Percentiles rank a stretch among this genome's conserved stretches.
Evolutionary conservation across 2,797 vertebrate species (phyloP).

Genomic region (Monodelphis domestica): DNA sequence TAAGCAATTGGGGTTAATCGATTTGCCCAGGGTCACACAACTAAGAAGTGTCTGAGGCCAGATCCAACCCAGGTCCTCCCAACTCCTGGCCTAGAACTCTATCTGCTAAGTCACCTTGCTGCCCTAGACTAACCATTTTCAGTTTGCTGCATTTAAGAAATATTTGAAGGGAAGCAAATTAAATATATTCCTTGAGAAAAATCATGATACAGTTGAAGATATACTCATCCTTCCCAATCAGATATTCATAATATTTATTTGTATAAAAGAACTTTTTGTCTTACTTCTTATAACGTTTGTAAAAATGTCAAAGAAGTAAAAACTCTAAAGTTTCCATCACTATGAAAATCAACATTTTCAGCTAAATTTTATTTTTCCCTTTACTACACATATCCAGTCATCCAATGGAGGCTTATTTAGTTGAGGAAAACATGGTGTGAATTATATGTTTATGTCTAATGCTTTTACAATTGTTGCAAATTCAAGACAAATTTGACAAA

Average conservation of each 20-base stretch:
- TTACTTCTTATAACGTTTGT: conserved; percentile 26
- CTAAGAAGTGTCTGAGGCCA: too few relatives aligned
- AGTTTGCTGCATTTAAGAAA: conserved; percentile 14
- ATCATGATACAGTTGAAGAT: not conserved
- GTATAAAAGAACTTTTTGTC: not conserved
- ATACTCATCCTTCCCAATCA: not conserved
- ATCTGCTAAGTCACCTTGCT: too few relatives aligned
- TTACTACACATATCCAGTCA: conserved; percentile 29
- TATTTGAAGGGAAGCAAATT: conserved; percentile 14
- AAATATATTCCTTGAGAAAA: not conserved
- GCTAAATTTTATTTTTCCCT: not conserved
- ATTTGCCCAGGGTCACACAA: too few relatives aligned
- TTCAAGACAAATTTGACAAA: conserved; percentile 58
- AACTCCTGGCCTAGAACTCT: too few relatives aligned
- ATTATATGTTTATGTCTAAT: conserved; percentile 21
- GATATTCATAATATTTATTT: not conserved
- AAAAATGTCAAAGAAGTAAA: conserved; percentile 33
- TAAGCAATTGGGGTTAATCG: too few relatives aligned
- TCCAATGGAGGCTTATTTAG: conserved; percentile 25
- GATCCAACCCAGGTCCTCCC: too few relatives aligned
- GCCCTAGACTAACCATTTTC: too few relatives aligned
- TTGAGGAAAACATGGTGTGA: conserved; percentile 51
- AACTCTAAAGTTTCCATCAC: conserved; percentile 8
- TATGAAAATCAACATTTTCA: conserved; percentile 48
- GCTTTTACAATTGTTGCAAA: conserved; percentile 63